Base-by-base conservation (phyloP, 2,888 invertebrate species). In the Drosophila quinaria region DNA sequence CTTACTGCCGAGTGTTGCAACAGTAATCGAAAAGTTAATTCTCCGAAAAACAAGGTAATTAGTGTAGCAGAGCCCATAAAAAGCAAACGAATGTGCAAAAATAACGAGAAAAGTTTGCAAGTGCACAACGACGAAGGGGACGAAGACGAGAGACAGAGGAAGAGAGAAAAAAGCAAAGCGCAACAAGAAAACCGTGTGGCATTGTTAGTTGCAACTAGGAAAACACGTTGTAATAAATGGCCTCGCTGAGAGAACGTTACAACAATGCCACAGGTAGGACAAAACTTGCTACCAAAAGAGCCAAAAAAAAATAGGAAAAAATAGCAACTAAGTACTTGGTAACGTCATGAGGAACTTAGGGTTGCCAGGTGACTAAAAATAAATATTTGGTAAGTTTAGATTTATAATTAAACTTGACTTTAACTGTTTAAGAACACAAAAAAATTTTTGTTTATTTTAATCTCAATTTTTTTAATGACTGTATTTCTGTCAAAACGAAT, bases 31-130 rank as follows among this genome's bases (percentile, higher is more conserved):
- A 89, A 88, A 88, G 86, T 89, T 90, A 85, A 90, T 88, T 88
- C 86, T 80, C 90, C 90, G 87, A 88, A 90, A 88, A 88, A 88
- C 88, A 88, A 89, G 90, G 90, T 90, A 90, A 88, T 88, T 88
- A 88, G 90, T 88, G 88, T 83, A 78, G 73, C 79, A 78, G 79
- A 71, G 79, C 76, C 76, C 87, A 87, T 89, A 87, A 89, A 89
- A 87, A 84, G 68, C 89, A 87, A 84, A 87, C 87, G 79, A 89
- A 89, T 89, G 89, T 87, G 84, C 89, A 89, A 81, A 89, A 87
- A 84, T 84, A 84, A 84, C 84, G 84, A 84, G 89, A 84, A 84
- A 84, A 84, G 79, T 84, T 89, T 78, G 85, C 67, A 87, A 89
- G 85, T 64, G 70, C 61, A 52, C 41, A 50, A 13, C 46, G 46